Percentiles rank a stretch among this genome's conserved stretches.
Evolutionary conservation across 2,888 invertebrate species (phyloP).

Genomic region (Eutolmus rufibarbis): DNA sequence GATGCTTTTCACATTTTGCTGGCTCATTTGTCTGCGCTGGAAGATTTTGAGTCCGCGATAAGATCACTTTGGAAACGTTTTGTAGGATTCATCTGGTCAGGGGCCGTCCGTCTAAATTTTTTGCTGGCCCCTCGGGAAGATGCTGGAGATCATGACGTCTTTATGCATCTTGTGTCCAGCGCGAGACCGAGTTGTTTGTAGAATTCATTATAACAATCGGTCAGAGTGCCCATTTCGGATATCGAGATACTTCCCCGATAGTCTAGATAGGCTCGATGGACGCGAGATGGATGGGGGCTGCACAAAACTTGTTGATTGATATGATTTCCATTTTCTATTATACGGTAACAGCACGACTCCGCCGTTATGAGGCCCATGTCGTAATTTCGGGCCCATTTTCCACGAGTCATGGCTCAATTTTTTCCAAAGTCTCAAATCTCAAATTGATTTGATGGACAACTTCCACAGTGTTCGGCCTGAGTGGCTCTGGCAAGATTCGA

Average conservation of each 20-base stretch:
- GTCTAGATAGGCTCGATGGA: neutral
- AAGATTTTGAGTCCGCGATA: slow-evolving; percentile 42
- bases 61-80: slow-evolving; percentile 44
- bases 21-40: slow-evolving; percentile 45
- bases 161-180: neutral
- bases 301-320: slow-evolving; percentile 47
- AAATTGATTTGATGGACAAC: slow-evolving; percentile 37
- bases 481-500: neutral
- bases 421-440: neutral
- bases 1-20: slow-evolving; percentile 42
- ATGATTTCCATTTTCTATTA: slow-evolving; percentile 47
- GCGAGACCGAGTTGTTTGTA: slow-evolving; percentile 43
- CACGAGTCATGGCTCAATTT: slow-evolving; percentile 46
- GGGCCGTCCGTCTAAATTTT: neutral
- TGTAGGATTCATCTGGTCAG: slow-evolving; percentile 23
- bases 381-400: slow-evolving; percentile 3
- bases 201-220: slow-evolving; percentile 48
- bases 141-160: slow-evolving; percentile 33
- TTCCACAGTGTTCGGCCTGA: neutral
- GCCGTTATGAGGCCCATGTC: slow-evolving; percentile 7
- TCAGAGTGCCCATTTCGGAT: slow-evolving; percentile 30
- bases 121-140: neutral
- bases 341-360: slow-evolving; percentile 35
- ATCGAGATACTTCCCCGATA: slow-evolving; percentile 39
- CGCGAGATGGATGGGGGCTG: slow-evolving; percentile 22